Evolutionary conservation across 2,797 vertebrate species (phyloP).

Genomic region (Enteromius argenteus): DNA sequence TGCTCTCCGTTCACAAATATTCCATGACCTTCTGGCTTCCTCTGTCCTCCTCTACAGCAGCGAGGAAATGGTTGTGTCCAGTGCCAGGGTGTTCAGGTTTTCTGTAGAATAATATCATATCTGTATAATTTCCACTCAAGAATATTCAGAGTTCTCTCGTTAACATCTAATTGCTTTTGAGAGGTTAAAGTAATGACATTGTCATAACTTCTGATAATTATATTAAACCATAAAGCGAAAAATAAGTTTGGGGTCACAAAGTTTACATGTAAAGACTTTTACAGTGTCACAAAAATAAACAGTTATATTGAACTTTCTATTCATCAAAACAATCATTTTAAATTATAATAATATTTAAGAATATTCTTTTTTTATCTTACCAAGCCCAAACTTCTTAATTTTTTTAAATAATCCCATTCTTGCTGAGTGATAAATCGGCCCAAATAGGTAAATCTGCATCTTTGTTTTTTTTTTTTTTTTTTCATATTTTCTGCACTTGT

Average conservation of each 20-base stretch:
- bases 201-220: not conserved
- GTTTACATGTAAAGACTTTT: not conserved
- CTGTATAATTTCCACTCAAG: not conserved
- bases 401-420: not conserved
- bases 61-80: constrained; percentile 25
- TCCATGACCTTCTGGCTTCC: constrained; percentile 34
- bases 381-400: not conserved
- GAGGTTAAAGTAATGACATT: not conserved
- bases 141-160: not conserved
- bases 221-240: no score
- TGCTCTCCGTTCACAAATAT: constrained; percentile 48
- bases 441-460: not conserved
- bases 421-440: not conserved
- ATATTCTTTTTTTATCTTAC: not conserved
- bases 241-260: not conserved
- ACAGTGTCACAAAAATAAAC: not conserved
- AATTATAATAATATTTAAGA: not conserved
- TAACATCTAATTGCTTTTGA: not conserved
- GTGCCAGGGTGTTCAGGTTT: constrained; percentile 19
- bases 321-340: not conserved
- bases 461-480: no score
- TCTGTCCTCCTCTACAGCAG: constrained; percentile 13
- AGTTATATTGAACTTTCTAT: not conserved
- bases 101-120: not conserved
- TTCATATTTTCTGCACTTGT: no score